Conservation (phyloP, 2,888 invertebrate species). For the Lycocerus yunnanus region DNA sequence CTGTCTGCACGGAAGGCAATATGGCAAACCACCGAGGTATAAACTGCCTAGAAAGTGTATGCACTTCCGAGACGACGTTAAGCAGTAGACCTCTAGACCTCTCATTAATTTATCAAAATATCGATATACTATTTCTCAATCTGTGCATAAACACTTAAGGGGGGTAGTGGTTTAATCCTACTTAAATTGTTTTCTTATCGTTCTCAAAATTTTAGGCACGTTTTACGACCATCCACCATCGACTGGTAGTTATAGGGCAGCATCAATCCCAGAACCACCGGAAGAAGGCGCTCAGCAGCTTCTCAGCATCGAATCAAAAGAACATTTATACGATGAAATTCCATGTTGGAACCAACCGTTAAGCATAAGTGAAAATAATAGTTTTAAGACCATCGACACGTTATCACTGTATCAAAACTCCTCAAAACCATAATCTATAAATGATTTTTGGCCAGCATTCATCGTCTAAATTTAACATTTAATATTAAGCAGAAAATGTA, state of each 20-base stretch:
- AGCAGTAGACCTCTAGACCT: no score
- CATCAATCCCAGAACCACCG: slow-evolving; percentile 50
- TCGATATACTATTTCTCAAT: no score
- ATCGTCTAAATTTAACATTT: background rate
- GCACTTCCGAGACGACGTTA: no score
- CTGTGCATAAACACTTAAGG: no score
- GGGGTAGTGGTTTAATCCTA: no score
- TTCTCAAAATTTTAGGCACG: slow-evolving; percentile 6
- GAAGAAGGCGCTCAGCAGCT: slow-evolving; percentile 21
- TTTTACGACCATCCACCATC: slow-evolving; percentile 65
- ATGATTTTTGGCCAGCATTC: background rate
- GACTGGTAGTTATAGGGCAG: slow-evolving; percentile 50
- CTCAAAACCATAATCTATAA: background rate
- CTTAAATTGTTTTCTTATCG: no score
- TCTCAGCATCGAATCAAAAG: slow-evolving; percentile 1
- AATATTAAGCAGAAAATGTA: background rate
- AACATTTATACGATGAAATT: slow-evolving; percentile 70
- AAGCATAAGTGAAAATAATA: background rate
- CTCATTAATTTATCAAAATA: no score
- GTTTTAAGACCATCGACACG: background rate
- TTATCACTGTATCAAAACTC: slow-evolving; percentile 16
- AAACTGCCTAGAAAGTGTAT: no score
- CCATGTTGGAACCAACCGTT: slow-evolving; percentile 49
- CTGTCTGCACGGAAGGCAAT: no score
- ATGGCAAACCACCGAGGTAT: no score